Conservation (phyloP, 1,140 invertebrate genomes). For the Sesamia nonagrioides region DNA sequence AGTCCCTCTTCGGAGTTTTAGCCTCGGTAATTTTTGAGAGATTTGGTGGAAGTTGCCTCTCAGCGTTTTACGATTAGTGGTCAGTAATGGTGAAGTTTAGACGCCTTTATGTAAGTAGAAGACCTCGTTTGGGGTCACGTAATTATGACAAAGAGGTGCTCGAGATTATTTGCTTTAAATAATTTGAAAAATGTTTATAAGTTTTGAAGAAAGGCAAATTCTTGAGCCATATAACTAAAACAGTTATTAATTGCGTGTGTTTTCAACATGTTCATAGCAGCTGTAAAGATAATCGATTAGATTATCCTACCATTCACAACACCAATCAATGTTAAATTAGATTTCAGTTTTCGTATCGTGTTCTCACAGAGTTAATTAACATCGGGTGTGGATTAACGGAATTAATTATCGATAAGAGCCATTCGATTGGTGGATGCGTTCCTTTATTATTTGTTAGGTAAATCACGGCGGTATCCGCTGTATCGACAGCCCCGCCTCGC, state of each 20-base stretch:
- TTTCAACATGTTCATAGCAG: not conserved
- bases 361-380: slow-evolving; percentile 76
- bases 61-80: slow-evolving; percentile 47
- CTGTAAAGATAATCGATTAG: slow-evolving; percentile 31
- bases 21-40: slow-evolving; percentile 44
- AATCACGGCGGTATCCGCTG: slow-evolving; percentile 73
- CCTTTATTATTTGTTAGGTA: slow-evolving; percentile 76
- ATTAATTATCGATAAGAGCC: slow-evolving; percentile 79
- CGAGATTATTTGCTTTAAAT: not conserved
- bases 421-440: slow-evolving; percentile 69
- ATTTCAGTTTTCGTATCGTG: slow-evolving; percentile 48
- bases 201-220: not conserved
- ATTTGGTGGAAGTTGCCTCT: slow-evolving; percentile 26
- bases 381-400: slow-evolving; percentile 67
- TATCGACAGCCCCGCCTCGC: slow-evolving; percentile 68
- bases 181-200: slow-evolving; percentile 1
- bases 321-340: slow-evolving; percentile 48
- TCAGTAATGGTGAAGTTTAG: slow-evolving; percentile 32
- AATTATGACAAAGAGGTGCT: slow-evolving; percentile 18
- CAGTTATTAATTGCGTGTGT: not conserved
- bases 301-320: slow-evolving; percentile 33
- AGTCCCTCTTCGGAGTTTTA: slow-evolving; percentile 51
- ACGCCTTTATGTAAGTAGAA: slow-evolving; percentile 32
- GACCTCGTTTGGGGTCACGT: slow-evolving; percentile 23
- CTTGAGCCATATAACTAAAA: not conserved